Conservation (phyloP, 2,113 vertebrate genomes). For the Panthera leo region DNA sequence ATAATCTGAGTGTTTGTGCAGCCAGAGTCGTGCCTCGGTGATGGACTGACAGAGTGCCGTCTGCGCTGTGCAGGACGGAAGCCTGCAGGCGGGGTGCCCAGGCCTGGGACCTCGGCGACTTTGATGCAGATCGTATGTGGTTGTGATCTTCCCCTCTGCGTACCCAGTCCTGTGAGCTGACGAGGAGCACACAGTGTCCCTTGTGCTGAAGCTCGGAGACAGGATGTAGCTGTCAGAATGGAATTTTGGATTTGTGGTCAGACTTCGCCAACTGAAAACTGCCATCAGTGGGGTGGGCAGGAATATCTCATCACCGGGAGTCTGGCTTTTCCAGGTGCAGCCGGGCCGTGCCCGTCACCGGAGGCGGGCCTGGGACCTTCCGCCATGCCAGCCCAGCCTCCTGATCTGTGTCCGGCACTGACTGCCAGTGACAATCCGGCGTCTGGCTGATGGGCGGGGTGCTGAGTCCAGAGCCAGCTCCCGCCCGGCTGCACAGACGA, state of each 20-base stretch:
- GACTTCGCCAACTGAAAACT: not conserved
- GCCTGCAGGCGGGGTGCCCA: rapidly evolving
- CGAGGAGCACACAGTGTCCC: not conserved
- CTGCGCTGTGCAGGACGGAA: rapidly evolving
- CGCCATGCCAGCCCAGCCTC: not conserved
- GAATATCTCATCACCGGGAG: not conserved
- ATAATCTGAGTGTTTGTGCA: not conserved
- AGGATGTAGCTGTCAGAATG: not conserved
- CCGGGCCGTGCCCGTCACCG: not conserved
- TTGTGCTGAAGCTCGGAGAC: not conserved
- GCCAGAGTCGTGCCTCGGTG: not conserved
- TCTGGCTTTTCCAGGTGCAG: not conserved
- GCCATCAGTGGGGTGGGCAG: conserved; percentile 42
- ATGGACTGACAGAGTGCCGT: rapidly evolving
- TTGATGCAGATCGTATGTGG: not conserved
- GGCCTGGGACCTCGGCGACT: not conserved
- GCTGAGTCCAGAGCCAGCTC: not conserved
- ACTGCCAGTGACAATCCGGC: not conserved
- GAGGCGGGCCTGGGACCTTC: not conserved
- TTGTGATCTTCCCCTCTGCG: not conserved
- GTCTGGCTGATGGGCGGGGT: not conserved
- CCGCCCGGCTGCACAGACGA: not conserved
- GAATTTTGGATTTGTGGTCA: not conserved
- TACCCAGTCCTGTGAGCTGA: not conserved
- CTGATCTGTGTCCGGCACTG: rapidly evolving